Evolutionary conservation across 64 coral and sea anemone species (phyloP), one percentile per base, ranked within the genome.

Genomic region (Catalaphyllia jardinei): DNA sequence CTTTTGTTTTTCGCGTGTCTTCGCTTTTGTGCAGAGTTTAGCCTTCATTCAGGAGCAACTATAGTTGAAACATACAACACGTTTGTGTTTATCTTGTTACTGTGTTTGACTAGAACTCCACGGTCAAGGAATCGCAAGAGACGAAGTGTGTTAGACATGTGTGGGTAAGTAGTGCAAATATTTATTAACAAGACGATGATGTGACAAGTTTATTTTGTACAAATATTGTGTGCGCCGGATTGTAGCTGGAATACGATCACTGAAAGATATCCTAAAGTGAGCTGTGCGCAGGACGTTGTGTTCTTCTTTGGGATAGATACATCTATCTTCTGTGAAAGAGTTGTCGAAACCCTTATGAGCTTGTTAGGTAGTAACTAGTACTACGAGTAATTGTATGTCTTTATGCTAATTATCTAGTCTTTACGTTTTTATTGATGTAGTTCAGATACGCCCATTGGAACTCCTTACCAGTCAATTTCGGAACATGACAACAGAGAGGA

Each of bases 401-500:
- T 27, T 3, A 11, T 27, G n/a, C 24, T 69, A 4, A 27, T 69
- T 20, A 27, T 11, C 20, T 69, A 8, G 6, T 69, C 11, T 22
- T 69, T 8, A 11, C 25, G 0, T 69, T 51, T 2, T 42, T 50
- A 71, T 4, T 25, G 22, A 46, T 71, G 24, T 14, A 85, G 81
- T 4, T 85, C 81, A n/a, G 63, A 85, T 51, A 71, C 81, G 28
- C 62, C 81, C 19, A 25, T 85, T 71, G 81, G 81, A 69, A 85
- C 81, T 85, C 81, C 81, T 85, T 85, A 85, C 81, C 81, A 85
- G 8, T 71, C 81, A 14, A 69, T 85, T n/a, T 85, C 81, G 24
- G 81, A 85, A 69, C 62, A 71, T 71, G 24, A 85, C 19, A 28
- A 46, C 81, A 46, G 22, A 85, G 24, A 10, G 20, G 81, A 85